A percentile compares a stretch with the other conserved stretches of the same genome.
Evolutionary conservation across 2,113 vertebrate species (phyloP).

Genomic region (Clupea harengus): DNA sequence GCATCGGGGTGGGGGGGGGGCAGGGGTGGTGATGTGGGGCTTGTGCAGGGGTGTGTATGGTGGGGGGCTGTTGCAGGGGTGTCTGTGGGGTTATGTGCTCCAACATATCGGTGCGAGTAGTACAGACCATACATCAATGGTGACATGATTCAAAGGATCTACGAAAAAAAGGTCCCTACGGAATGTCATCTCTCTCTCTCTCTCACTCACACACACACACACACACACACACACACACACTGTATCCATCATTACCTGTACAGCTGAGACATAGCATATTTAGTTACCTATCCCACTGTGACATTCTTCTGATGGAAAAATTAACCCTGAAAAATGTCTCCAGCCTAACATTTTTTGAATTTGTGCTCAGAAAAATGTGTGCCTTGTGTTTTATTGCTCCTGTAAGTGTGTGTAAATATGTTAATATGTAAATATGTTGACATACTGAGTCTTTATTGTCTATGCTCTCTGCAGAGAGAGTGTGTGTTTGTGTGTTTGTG

Average conservation of each 20-base stretch:
- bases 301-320: not conserved
- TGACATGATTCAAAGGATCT: conserved; percentile 2
- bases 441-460: not conserved
- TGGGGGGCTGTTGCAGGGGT: not conserved
- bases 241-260: not conserved
- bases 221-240: not conserved
- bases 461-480: not conserved
- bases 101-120: not conserved
- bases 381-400: not conserved
- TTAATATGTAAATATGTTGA: not conserved
- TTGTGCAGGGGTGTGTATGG: not conserved
- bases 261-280: not conserved
- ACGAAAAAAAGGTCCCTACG: not conserved
- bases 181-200: not conserved
- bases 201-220: not conserved
- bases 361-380: not conserved
- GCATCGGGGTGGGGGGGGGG: not conserved
- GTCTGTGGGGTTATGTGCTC: not conserved
- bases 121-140: not conserved
- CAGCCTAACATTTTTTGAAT: not conserved
- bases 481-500: not conserved
- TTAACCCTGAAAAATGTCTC: not conserved
- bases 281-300: not conserved
- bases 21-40: not conserved
- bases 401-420: not conserved